Conservation (phyloP, 2,888 invertebrate species). For the Mimas tiliae region DNA sequence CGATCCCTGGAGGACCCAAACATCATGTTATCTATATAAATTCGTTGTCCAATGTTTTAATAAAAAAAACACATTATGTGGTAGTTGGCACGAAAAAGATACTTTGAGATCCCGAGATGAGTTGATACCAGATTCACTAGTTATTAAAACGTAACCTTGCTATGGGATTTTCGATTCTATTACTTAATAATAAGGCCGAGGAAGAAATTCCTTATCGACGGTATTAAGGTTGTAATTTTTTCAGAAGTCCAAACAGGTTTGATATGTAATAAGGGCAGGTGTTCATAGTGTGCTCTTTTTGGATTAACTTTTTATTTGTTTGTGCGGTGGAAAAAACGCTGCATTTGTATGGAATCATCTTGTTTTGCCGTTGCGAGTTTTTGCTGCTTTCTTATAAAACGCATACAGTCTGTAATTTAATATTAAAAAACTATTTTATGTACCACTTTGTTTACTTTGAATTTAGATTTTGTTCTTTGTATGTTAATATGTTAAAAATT, state of each 20-base stretch:
- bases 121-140: constrained; percentile 39
- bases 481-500: neutral
- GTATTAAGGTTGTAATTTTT: constrained; percentile 42
- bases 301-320: constrained; percentile 49
- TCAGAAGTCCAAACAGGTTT: constrained; percentile 61
- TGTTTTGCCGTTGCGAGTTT: constrained; percentile 2
- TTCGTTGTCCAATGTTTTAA: constrained; percentile 40
- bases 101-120: constrained; percentile 50
- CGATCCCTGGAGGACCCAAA: constrained; percentile 21
- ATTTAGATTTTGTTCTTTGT: neutral
- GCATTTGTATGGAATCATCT: constrained; percentile 18
- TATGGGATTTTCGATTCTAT: constrained; percentile 42
- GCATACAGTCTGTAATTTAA: neutral
- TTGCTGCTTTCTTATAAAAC: neutral
- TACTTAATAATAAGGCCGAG: constrained; percentile 3
- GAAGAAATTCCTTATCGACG: no score
- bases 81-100: constrained; percentile 64
- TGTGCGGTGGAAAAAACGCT: constrained; percentile 11
- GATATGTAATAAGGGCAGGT: constrained; percentile 76
- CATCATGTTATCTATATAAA: constrained; percentile 16
- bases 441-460: neutral
- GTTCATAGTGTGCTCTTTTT: constrained; percentile 65
- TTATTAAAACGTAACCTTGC: constrained; percentile 3
- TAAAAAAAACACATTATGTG: constrained; percentile 71
- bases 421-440: neutral